Conservation (phyloP, 2,888 invertebrate species). For the Lycocerus yunnanus region DNA sequence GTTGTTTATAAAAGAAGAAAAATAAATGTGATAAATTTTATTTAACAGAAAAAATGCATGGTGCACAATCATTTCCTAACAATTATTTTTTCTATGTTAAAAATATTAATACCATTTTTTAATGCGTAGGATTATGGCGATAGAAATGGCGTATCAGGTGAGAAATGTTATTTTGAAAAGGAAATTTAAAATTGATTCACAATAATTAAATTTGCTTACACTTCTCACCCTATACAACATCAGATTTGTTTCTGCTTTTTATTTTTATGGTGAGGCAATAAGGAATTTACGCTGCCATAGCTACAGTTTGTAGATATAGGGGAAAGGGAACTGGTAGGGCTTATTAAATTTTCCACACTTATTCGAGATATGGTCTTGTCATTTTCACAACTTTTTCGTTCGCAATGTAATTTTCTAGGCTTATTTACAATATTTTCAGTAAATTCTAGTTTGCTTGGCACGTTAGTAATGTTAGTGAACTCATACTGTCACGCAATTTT, state of each 20-base stretch:
- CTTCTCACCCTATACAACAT: conserved; percentile 54
- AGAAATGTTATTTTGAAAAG: neutral
- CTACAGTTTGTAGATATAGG: conserved; percentile 39
- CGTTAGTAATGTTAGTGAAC: conserved; percentile 51
- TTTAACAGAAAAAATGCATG: neutral
- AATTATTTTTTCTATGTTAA: neutral
- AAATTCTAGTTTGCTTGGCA: conserved; percentile 33
- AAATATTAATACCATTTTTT: neutral
- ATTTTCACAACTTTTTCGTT: neutral
- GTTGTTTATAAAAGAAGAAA: neutral
- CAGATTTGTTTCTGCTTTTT: conserved; percentile 50
- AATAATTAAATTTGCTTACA: conserved; percentile 5
- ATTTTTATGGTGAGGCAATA: conserved; percentile 41
- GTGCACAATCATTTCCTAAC: neutral
- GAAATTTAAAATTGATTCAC: neutral
- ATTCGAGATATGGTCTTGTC: conserved; percentile 16
- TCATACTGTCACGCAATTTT: conserved; percentile 74
- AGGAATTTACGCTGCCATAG: conserved; percentile 50
- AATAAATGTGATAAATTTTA: neutral
- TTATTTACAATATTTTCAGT: conserved; percentile 11
- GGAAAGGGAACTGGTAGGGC: conserved; percentile 4
- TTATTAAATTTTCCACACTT: neutral
- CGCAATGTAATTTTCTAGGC: neutral
- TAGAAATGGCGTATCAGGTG: neutral
- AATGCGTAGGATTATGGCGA: neutral